These are phyloP conservation scores for Ellobius talpinus DNA, from an alignment of 2,113 vertebrate genomes.

Conservation along the genomic window DNA sequence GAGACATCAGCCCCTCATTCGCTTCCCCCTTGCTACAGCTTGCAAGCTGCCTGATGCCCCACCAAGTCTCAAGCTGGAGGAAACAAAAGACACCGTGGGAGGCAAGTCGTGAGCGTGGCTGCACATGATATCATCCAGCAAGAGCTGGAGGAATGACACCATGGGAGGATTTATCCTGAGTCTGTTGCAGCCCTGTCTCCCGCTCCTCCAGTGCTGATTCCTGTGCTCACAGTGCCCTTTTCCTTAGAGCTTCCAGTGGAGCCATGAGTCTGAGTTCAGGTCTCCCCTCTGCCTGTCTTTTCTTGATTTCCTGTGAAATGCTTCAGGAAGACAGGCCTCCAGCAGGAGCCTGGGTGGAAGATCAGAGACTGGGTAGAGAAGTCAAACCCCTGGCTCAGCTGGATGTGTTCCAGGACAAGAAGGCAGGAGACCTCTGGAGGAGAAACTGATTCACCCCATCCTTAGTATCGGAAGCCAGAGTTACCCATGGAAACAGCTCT, in stretches of 20 bases:
- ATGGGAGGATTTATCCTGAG: neutral
- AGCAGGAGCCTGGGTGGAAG: slow-evolving; percentile 70
- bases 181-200: neutral
- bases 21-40: neutral
- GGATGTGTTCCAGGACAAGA: slow-evolving; percentile 78
- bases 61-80: neutral
- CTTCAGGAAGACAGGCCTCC: slow-evolving; percentile 64
- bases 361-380: slow-evolving; percentile 85
- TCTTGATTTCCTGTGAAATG: slow-evolving; percentile 52
- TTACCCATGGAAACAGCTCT: neutral
- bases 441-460: slow-evolving; percentile 39
- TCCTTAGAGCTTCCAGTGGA: neutral
- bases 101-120: neutral
- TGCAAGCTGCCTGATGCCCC: neutral
- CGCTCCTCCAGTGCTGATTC: neutral
- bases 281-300: neutral
- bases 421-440: neutral
- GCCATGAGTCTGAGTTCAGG: neutral
- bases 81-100: neutral
- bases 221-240: neutral
- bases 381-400: slow-evolving; percentile 59
- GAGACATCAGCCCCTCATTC: neutral
- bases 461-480: slow-evolving; percentile 38
- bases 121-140: neutral
- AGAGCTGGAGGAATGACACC: neutral